These are phyloP conservation scores for Leptoclinus maculatus DNA, from an alignment of 2,797 vertebrate genomes.

Conservation along the genomic window DNA sequence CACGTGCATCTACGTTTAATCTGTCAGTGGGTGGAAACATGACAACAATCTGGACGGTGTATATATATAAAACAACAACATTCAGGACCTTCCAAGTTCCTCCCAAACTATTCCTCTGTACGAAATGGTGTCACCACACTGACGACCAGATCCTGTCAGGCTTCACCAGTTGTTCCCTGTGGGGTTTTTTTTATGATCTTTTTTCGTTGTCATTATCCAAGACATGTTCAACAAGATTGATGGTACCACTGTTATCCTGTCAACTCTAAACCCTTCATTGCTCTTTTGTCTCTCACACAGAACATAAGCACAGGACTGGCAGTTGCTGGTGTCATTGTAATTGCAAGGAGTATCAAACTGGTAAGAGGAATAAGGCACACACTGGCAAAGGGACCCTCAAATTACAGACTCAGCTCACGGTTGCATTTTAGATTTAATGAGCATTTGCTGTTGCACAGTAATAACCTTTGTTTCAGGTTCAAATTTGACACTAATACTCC, in stretches of 20 bases:
- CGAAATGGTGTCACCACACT: background rate
- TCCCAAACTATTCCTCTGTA: background rate
- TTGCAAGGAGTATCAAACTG: conserved; percentile 84
- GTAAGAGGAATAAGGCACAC: conserved; percentile 65
- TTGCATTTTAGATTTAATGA: background rate
- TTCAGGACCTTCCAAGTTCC: background rate
- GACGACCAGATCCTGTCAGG: background rate
- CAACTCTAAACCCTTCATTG: conserved; percentile 1
- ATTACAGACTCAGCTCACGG: background rate
- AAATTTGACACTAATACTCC: background rate
- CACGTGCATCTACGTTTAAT: background rate
- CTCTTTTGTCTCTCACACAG: conserved; percentile 70
- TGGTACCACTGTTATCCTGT: conserved; percentile 32
- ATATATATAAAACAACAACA: background rate
- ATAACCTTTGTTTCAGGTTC: background rate
- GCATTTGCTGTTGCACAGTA: background rate
- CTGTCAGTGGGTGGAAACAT: background rate
- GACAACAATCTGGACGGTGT: background rate
- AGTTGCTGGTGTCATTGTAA: conserved; percentile 78
- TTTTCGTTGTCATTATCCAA: conserved; percentile 11
- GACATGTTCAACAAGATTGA: conserved; percentile 11
- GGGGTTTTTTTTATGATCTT: background rate
- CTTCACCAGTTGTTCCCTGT: conserved; percentile 5
- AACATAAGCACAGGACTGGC: conserved; percentile 82
- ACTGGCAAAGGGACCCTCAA: background rate